These are phyloP conservation scores for Campoletis sonorensis DNA, from an alignment of 1,140 invertebrate species.

Conservation along the genomic window DNA sequence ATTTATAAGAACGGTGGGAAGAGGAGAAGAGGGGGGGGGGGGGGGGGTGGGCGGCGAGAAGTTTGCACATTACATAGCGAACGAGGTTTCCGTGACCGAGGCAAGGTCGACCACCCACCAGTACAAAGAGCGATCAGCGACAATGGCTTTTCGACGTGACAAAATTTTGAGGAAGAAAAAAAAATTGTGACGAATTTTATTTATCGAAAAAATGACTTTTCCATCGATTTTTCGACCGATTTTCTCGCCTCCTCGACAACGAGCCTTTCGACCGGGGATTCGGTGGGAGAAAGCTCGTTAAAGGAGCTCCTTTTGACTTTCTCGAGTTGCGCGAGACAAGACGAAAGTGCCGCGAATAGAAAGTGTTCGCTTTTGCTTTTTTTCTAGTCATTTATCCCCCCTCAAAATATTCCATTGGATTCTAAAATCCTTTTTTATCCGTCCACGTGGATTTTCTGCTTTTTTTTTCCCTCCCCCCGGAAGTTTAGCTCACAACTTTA, in stretches of 20 bases:
- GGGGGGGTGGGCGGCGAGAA: not conserved
- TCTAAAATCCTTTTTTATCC: not conserved
- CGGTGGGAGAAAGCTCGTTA: conserved; percentile 8
- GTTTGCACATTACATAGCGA: conserved; percentile 23
- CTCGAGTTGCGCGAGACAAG: conserved; percentile 64
- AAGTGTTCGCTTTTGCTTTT: not conserved
- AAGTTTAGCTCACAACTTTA: not conserved
- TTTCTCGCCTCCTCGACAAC: not conserved
- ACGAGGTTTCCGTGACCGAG: conserved; percentile 52
- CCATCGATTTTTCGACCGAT: not conserved
- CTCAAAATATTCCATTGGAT: no score
- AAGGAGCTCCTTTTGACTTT: conserved; percentile 74
- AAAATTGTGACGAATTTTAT: not conserved
- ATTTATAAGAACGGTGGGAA: conserved; percentile 40
- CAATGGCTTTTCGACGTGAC: no score
- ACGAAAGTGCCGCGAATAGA: conserved; percentile 61
- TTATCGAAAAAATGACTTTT: no score
- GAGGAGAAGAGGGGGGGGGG: no score
- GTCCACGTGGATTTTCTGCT: not conserved
- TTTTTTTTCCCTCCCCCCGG: not conserved
- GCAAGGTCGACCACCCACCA: conserved; percentile 47
- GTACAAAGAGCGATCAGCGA: not conserved
- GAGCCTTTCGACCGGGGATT: not conserved
- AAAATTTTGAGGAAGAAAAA: no score
- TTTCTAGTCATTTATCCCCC: no score